Base-by-base conservation (phyloP, 2,888 invertebrate genomes). In the Drosophila paramelanica region DNA sequence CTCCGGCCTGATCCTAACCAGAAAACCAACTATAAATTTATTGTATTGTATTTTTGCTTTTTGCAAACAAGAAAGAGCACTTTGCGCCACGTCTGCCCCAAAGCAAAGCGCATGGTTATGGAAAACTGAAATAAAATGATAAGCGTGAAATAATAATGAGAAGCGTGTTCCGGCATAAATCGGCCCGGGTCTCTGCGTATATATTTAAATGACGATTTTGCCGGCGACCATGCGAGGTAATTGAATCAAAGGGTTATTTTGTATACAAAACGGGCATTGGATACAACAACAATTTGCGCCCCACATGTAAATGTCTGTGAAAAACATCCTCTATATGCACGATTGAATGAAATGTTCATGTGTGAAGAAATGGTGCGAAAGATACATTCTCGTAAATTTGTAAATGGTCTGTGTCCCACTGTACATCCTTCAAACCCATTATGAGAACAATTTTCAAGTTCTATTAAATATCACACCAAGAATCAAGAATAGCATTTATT, bases 71-170 rank as follows among this genome's bases (percentile, higher is more conserved):
- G 85, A 68, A 90, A 88, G 73, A 75, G 79, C 88, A 89, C 85
- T 88, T 82, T 77, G 23, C 56, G 52, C 52, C 14, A 55, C 14
- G 42, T 10, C 10, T n/a, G 27, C 8, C 49, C 25, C 31, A 14
- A 55, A 42, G 25, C 13, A 14, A 17, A 41, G n/a, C 39, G 25
- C 27, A 39, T n/a, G 41, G 14, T 8, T 49, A 33, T 20, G 38
- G 25, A 55, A 77, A 82, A 88, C 84, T 81, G 79, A 85, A 88
- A 89, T 89, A 81, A 89, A 89, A 88, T 80, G 89, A 82, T 89
- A 85, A 80, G 85, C 85, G 73, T 89, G 73, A 88, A 88, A 88
- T 83, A 81, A 88, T 87, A 79, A 87, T 89, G 89, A 87, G 74
- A 70, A 78, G 81, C 88, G 88, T 88, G 88, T 87, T 89, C 61